Conservation (phyloP, 2,113 vertebrate species). For the Atractosteus spatula region DNA sequence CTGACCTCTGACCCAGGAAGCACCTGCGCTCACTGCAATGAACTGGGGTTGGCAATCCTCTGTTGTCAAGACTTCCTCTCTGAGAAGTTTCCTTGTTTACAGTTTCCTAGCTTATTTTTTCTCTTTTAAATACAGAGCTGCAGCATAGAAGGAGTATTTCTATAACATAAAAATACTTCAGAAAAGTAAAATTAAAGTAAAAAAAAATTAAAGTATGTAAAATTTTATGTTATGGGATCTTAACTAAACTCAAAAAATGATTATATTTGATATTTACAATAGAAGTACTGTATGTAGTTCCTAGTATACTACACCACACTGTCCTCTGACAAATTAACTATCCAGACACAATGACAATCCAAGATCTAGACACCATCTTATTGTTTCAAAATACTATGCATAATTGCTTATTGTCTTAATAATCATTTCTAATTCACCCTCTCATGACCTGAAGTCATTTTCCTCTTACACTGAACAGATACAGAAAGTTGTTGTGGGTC, state of each 20-base stretch:
- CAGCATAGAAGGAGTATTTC: not conserved
- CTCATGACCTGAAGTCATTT: not conserved
- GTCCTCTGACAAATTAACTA: not conserved
- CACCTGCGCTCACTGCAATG: constrained; percentile 25
- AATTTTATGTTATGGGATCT: no score
- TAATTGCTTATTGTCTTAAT: not conserved
- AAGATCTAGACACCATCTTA: not conserved
- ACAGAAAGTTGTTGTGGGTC: not conserved
- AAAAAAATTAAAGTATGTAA: no score
- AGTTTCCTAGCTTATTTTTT: constrained; percentile 40
- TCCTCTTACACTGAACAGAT: not conserved
- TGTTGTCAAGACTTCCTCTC: constrained; percentile 1
- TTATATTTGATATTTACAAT: no score
- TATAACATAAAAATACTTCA: no score
- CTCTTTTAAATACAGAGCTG: not conserved
- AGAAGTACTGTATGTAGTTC: no score
- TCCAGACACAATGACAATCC: not conserved
- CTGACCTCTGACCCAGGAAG: constrained; percentile 22
- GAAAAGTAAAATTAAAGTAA: no score
- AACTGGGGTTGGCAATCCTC: constrained; percentile 9
- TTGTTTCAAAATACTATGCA: not conserved
- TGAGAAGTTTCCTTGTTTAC: no score
- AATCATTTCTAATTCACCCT: not conserved
- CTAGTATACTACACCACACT: not conserved
- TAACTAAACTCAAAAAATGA: no score